Base-by-base conservation (phyloP, 2,113 vertebrate genomes). In the Hirundichthys speculiger region DNA sequence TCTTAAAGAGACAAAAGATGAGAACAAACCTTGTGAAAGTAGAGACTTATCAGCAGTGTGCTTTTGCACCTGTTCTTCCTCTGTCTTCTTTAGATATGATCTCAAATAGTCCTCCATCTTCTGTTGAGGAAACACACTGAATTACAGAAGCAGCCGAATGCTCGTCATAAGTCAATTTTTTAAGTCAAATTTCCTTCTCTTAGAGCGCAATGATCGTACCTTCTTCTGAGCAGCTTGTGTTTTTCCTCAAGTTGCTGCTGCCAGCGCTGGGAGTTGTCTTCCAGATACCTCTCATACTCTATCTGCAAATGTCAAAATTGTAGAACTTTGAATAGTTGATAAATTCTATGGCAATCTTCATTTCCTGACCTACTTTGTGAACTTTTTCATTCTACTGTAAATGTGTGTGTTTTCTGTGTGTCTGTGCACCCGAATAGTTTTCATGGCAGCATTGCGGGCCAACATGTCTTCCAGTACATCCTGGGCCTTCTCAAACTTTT, bases 401-500 rank as follows among this genome's bases (percentile, higher is more conserved):
- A 14, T 34, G 12, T 21, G 52, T 40, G 16, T 14, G 12, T 39
- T 16, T 57, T 18, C 39, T 51, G 16, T 69, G 15, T 3, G 7
- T 66, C 6, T 67, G 5, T 58, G 18, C 43, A 94, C 92, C 82
- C 89, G 78, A 55, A 90, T 86, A 7, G 75, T 82, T 63, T 85
- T 90, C 90, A 93, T 93, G 50, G 87, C 77, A 38, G 88, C 67
- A 2, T 65, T 92, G 27, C 67, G 51, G 27, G 79, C 79, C 51
- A 92, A 14, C 83, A 94, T 79, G 19, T 89, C 77, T 24, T 51
- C 79, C 63, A 93, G 72, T 0, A 86, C 79, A 45, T 80, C 74
- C 67, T 92, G 86, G 9, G 92, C 90, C 45, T 76, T 75, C 9
- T 92, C 87, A 83, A 94, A 93, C 68, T 93, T 86, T 71, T 85